Percentiles rank a stretch among this genome's conserved stretches.
These are phyloP conservation scores for Fratercula arctica DNA, from an alignment of 2,797 vertebrate species.

Conservation along the genomic window DNA sequence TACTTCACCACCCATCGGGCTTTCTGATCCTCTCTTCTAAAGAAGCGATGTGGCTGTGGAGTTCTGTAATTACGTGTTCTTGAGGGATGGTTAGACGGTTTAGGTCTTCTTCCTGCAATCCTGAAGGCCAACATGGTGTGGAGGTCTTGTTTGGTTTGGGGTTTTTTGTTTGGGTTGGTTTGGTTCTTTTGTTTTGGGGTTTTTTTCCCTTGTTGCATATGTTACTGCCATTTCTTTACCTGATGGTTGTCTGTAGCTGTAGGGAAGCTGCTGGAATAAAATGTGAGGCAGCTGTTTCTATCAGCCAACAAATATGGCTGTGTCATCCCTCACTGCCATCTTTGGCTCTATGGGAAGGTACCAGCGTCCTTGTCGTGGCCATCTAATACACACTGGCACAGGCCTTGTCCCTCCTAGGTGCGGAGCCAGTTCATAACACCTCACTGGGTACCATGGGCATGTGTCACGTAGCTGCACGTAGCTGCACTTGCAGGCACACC, in stretches of 20 bases:
- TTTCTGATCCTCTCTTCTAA: not conserved
- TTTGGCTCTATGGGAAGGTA: not conserved
- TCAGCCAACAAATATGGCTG: not conserved
- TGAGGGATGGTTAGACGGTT: not conserved
- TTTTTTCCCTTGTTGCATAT: not conserved
- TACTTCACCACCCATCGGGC: not conserved
- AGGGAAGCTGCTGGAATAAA: not conserved
- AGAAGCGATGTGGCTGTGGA: not conserved
- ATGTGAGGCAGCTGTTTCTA: not conserved
- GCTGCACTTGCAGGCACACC: not conserved
- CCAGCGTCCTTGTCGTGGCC: not conserved
- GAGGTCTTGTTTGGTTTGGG: not conserved
- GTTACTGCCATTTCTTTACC: not conserved
- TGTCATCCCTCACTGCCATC: not conserved
- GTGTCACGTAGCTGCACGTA: fast-evolving
- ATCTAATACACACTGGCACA: not conserved
- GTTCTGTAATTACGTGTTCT: not conserved
- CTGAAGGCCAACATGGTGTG: not conserved
- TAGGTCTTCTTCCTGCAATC: not conserved
- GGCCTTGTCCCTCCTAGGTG: fast-evolving
- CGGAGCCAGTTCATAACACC: not conserved
- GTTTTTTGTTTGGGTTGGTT: not conserved
- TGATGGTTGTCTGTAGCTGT: not conserved
- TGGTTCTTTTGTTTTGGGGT: no score
- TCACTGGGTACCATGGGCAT: not conserved